Evolutionary conservation across 2,797 vertebrate species (phyloP), one percentile per base, ranked within the genome.

Genomic region (Loris lydekkerianus): DNA sequence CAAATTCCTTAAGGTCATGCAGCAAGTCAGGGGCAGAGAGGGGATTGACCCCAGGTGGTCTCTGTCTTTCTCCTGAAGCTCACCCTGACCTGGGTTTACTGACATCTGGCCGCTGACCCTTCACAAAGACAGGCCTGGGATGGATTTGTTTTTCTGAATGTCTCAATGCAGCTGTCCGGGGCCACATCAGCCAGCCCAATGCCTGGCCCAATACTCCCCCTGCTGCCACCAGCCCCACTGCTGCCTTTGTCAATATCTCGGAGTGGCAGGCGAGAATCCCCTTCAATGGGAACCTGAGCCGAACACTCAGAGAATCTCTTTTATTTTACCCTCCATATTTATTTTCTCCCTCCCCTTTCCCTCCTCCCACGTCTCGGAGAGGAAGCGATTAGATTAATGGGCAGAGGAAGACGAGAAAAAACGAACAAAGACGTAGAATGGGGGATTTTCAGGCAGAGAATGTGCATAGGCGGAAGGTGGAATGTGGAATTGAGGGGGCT

Each of bases 181-280:
- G 67, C 69, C 89, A 27, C 17, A 40, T 0, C 2, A 3, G 3
- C 58, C 84, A 2, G 10, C 84, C 37, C 70, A 0, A 1, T 0
- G n/a, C n/a, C 13, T 2, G 2, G 9, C 10, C 15, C 31, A 5
- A 23, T 2, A 0, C 3, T 9, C 25, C 49, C 49, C 6, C n/a
- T 0, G 1, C 61, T 2, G 7, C 34, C 15, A 34, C n/a, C 15
- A 31, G 31, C 63, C 40, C 84, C 53, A 25, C 0, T 25, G 3
- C 29, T 0, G 82, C 82, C 80, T 95, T 85, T 93, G 92, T 93
- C 94, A n/a, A 0, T 87, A 90, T 85, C 91, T 94, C 92, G 13
- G 10, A 76, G 92, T 7, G 76, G 65, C 96, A 95, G 96, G 76
- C 86, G 6, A 89, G 69, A 94, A 94, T 80, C 95, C 87, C 73